A percentile compares a stretch with the other conserved stretches of the same genome.
Evolutionary conservation across 1,140 invertebrate species (phyloP).

Genomic region (Penaeus vannamei): DNA sequence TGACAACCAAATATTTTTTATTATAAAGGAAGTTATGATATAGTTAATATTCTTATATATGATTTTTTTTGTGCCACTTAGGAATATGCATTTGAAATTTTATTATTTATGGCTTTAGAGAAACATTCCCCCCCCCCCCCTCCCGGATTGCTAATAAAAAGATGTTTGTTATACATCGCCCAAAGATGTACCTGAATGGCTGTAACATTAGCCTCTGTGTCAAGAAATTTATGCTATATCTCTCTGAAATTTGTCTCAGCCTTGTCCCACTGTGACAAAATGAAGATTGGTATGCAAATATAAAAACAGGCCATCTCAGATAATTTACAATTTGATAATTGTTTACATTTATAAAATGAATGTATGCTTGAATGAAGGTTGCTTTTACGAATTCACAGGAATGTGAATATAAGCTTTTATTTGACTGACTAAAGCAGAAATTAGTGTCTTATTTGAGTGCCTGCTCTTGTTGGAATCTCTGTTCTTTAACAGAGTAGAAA

Average conservation of each 20-base stretch:
- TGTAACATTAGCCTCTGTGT: conserved; percentile 16
- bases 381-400: conserved; percentile 51
- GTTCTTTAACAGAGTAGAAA: not conserved
- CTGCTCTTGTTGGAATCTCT: conserved; percentile 9
- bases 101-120: not conserved
- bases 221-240: not conserved
- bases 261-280: not conserved
- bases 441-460: conserved; percentile 48
- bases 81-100: conserved; percentile 30
- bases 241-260: conserved; percentile 22
- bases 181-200: conserved; percentile 62
- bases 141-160: not conserved
- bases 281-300: not conserved
- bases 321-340: too few relatives aligned
- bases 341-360: not conserved
- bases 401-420: conserved; percentile 40
- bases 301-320: too few relatives aligned
- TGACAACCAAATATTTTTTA: conserved; percentile 37
- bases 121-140: not conserved
- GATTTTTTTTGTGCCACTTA: conserved; percentile 56
- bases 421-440: not conserved
- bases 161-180: conserved; percentile 1
- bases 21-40: conserved; percentile 19
- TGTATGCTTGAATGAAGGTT: conserved; percentile 34
- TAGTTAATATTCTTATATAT: not conserved